Conservation (phyloP, 2,113 vertebrate genomes). For the Sylvietta virens region DNA sequence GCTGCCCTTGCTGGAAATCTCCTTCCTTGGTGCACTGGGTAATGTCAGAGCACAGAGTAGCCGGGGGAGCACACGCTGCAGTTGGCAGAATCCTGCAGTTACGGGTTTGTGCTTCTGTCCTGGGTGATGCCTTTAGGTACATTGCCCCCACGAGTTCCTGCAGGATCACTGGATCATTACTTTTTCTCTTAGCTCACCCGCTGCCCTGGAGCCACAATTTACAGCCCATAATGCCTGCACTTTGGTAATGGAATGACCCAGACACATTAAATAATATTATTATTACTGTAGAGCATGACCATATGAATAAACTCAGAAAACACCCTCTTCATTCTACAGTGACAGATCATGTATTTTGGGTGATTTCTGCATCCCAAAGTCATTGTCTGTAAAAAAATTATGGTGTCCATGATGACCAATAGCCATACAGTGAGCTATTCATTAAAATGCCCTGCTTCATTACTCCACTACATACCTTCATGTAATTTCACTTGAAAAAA, state of each 20-base stretch:
- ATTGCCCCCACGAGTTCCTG: fast-evolving
- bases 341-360: neutral
- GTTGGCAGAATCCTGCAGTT: neutral
- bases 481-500: neutral
- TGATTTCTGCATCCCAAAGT: neutral
- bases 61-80: neutral
- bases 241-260: constrained; percentile 11
- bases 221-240: neutral
- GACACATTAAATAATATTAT: neutral
- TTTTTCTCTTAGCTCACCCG: neutral
- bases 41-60: neutral
- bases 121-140: neutral
- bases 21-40: neutral
- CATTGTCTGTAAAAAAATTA: neutral
- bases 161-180: neutral
- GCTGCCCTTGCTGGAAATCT: neutral
- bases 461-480: neutral
- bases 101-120: neutral
- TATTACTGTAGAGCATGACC: neutral
- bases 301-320: neutral
- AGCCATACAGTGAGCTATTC: neutral
- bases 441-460: constrained; percentile 14
- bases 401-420: neutral
- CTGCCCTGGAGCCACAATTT: constrained; percentile 1
- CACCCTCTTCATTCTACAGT: neutral